Conservation (phyloP, 2,888 invertebrate genomes). For the Ectobius pallidus region DNA sequence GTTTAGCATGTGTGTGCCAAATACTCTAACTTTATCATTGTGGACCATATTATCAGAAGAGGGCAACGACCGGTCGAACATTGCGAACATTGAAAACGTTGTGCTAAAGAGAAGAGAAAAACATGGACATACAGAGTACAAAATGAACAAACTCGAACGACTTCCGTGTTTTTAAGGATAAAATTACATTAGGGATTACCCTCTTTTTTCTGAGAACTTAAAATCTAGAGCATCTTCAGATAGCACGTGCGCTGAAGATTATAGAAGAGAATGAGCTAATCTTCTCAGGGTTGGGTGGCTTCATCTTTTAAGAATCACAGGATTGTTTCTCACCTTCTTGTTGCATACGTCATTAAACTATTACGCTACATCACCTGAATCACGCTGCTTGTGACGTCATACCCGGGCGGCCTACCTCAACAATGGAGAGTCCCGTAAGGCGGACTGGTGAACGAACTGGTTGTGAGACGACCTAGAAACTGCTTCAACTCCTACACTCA, state of each 20-base stretch:
- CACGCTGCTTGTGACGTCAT: slow-evolving; percentile 30
- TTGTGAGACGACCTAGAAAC: neutral
- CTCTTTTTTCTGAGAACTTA: neutral
- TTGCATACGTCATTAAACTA: neutral
- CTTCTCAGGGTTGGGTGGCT: neutral
- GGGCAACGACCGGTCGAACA: neutral
- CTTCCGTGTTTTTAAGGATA: neutral
- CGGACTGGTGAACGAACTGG: neutral
- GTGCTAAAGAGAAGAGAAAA: neutral
- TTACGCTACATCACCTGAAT: neutral
- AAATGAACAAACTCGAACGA: neutral
- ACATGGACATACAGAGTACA: no score
- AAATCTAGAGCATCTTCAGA: neutral
- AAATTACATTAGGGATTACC: neutral
- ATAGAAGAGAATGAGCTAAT: neutral
- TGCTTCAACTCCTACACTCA: neutral
- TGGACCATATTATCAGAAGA: slow-evolving; percentile 5
- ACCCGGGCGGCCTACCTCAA: slow-evolving; percentile 38
- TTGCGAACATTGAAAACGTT: neutral
- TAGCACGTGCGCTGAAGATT: neutral
- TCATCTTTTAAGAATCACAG: neutral
- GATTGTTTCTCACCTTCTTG: neutral
- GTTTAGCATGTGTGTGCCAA: slow-evolving; percentile 17
- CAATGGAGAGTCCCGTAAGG: slow-evolving; percentile 40
- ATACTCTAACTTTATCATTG: slow-evolving; percentile 11